phyloP scores from a whole-genome alignment of 1,140 invertebrate genomes.

The Aplysia californica region DNA sequence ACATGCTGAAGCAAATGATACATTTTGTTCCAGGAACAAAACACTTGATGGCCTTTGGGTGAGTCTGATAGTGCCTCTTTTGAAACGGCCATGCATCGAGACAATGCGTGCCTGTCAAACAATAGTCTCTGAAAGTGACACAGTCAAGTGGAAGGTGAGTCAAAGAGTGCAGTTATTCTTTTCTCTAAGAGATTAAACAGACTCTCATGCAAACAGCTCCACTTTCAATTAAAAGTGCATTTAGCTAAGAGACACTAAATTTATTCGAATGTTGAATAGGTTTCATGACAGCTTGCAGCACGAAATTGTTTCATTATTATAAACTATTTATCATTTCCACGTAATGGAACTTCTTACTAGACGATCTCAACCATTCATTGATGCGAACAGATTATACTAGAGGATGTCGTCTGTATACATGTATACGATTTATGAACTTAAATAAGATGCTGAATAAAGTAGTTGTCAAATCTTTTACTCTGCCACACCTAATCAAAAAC shows the following conservation, averaged over 20 bases:
- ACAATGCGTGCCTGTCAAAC: slow-evolving; percentile 1
- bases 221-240: too few species aligned
- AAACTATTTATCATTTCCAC: background rate
- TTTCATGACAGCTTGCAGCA: background rate
- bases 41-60: background rate
- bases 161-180: background rate
- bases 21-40: slow-evolving; percentile 5
- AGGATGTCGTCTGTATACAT: background rate
- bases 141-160: slow-evolving; percentile 15
- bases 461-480: background rate
- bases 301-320: background rate
- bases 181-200: too few species aligned
- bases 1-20: too few species aligned
- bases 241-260: background rate
- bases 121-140: background rate
- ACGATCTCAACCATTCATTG: background rate
- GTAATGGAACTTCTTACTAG: background rate
- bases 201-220: too few species aligned
- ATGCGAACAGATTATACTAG: background rate
- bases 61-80: background rate
- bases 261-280: background rate
- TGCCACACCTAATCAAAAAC: background rate
- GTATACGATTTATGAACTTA: background rate
- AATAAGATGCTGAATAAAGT: background rate
- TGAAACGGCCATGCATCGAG: slow-evolving; percentile 2